Conservation (phyloP, 2,888 invertebrate species). For the Seira sanloemensis region DNA sequence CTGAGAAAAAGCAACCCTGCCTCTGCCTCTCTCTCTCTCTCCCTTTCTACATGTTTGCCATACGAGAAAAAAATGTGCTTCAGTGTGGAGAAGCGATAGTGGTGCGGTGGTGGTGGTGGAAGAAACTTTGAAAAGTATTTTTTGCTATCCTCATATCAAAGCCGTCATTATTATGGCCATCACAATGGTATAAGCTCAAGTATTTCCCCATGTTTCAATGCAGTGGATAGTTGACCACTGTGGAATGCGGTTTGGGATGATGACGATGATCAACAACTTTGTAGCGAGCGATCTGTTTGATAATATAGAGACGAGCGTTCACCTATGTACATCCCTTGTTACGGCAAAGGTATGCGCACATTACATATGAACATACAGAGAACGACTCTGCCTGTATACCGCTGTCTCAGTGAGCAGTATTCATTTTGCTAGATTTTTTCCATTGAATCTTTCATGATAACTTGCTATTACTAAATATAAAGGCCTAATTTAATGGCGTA, state of each 20-base stretch:
- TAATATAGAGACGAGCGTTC: not conserved
- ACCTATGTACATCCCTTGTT: not conserved
- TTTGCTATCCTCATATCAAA: not conserved
- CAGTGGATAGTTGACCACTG: slow-evolving; percentile 67
- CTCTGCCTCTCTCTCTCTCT: not conserved
- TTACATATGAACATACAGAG: too few relatives aligned
- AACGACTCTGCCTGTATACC: too few relatives aligned
- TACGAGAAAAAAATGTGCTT: not conserved
- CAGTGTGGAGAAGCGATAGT: not conserved
- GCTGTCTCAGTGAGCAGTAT: not conserved
- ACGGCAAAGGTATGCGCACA: not conserved
- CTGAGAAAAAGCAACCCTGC: not conserved
- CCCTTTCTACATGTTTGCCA: not conserved
- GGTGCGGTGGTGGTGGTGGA: not conserved
- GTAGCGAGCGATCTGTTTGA: not conserved
- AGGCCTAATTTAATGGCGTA: too few relatives aligned
- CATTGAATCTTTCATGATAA: too few relatives aligned
- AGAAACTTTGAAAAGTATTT: not conserved
- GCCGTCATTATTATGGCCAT: slow-evolving; percentile 1
- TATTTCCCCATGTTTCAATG: slow-evolving; percentile 1
- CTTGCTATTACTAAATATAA: too few relatives aligned
- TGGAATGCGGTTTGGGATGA: slow-evolving; percentile 69
- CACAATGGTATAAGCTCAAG: slow-evolving; percentile 2
- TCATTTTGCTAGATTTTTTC: not conserved
- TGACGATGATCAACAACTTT: not conserved